Evolutionary conservation across 2,888 invertebrate genomes (phyloP), one percentile per base, ranked within the genome.

Genomic region (Emmelina monodactyla): DNA sequence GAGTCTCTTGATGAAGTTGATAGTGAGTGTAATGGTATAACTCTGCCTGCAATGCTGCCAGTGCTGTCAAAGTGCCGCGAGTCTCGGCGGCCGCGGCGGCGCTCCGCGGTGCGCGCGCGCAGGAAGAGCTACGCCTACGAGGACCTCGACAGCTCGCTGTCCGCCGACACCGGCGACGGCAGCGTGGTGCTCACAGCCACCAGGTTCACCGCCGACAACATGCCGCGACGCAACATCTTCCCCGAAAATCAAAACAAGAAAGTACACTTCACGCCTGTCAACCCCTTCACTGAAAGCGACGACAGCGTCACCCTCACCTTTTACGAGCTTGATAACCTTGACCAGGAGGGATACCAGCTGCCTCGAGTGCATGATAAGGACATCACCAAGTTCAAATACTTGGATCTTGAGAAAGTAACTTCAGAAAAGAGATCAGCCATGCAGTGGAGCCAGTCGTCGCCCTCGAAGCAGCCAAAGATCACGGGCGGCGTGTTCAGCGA

Each of bases 81-180:
- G 25, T 50, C 64, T 34, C 62, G 66, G 5, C 63, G 70, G 6
- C 62, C 59, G 2, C 66, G 51, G 11, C 61, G 65, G 2, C 59
- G 63, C 19, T 44, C 58, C 0, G 51, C 58, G 34, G 33, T 55
- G 2, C 56, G 61, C 11, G 47, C 49, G 2, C 64, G 66, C 34
- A 58, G 75, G 37, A 62, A 67, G 53, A 72, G 62, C 42, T 68
- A 53, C 16, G 66, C 58, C 1, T 84, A 83, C 40, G 82, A 83
- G 35, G 84, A 85, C 43, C 57, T 84, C 16, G 82, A 84, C 51
- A 83, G 84, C 43, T 84, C 85, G 0, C 56, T 85, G 30, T 84
- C 84, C 0, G 84, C 84, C 0, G 84, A 83, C 40, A 55, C 76
- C 2, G 83, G 83, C 0, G 84, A 84, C 36, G 56, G 70, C 16